These are phyloP conservation scores for Pammene fasciana DNA, from an alignment of 2,888 invertebrate genomes.

Conservation along the genomic window DNA sequence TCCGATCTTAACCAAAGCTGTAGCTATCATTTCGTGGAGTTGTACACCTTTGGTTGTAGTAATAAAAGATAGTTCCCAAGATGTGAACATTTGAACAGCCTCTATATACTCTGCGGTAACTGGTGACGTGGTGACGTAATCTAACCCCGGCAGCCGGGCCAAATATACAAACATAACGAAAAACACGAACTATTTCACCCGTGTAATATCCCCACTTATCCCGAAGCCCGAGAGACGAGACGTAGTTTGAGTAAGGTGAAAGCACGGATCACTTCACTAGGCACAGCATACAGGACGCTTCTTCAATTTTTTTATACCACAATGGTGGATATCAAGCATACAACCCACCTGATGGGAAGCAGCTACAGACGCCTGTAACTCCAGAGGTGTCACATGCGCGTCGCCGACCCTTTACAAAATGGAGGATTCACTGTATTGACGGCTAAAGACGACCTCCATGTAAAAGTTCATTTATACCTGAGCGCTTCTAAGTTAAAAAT, in stretches of 20 bases:
- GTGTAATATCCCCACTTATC: constrained; percentile 36
- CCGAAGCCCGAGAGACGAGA: constrained; percentile 21
- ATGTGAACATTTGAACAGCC: background rate
- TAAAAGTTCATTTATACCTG: too few relatives aligned
- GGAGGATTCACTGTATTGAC: too few relatives aligned
- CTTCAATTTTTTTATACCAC: too few relatives aligned
- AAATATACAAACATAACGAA: constrained; percentile 23
- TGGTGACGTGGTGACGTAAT: constrained; percentile 7
- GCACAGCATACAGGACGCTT: background rate
- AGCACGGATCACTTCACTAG: background rate
- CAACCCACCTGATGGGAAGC: too few relatives aligned
- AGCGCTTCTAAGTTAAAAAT: too few relatives aligned
- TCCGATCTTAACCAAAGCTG: too few relatives aligned
- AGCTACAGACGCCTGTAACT: too few relatives aligned
- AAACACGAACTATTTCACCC: constrained; percentile 34
- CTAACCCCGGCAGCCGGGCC: constrained; percentile 6
- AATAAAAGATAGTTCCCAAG: background rate
- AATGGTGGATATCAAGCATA: too few relatives aligned
- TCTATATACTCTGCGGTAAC: background rate
- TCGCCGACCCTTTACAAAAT: too few relatives aligned
- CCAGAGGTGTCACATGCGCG: too few relatives aligned
- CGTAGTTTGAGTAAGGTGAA: constrained; percentile 31
- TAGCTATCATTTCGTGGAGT: too few relatives aligned
- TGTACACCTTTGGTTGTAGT: background rate
- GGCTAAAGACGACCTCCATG: too few relatives aligned